Base-by-base conservation (phyloP, 2,888 invertebrate species). In the Drosophila bunnanda region DNA sequence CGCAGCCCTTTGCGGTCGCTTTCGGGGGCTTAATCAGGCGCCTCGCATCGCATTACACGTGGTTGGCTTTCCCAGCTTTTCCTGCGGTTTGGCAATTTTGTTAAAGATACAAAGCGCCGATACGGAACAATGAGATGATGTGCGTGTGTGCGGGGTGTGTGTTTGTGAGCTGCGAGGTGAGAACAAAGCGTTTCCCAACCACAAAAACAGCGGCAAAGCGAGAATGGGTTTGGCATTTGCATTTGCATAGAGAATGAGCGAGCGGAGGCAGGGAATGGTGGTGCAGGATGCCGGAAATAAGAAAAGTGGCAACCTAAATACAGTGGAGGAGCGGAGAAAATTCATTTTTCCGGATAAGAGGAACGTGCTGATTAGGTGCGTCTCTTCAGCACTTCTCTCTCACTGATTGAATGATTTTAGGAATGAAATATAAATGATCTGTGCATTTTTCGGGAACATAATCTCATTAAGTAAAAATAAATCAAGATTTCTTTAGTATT, bases 71-170 rank as follows among this genome's bases (percentile, higher is more conserved):
- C 62, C 28, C 48, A 43, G 39, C 74, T 58, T 70, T 78, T 71
- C 75, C 73, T 89, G 89, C 65, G 86, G 86, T 86, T 89, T 86
- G 52, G 80, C 83, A 85, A 78, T 86, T 86, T 89, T 89, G 89
- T 80, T 80, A 72, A 88, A 86, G 86, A 86, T 86, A 66, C 75
- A 73, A 75, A 68, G 76, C 72, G 72, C 77, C 73, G 78, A 83
- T 83, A 80, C 48, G 83, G 34, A 67, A 59, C 76, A 67, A 69
- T 67, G 60, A 46, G 71, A 56, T 76, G 62, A 59, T 64, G 76
- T 69, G 65, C 65, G 67, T 72, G 73, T 39, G 38, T 38, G n/a
- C 74, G 61, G 55, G 61, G 75, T 71, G 64, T 71, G 75, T 17
- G 53, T 61, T 80, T 74, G 83, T 68, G 80, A 62, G 57, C 72